Evolutionary conservation across 2,113 vertebrate genomes (phyloP).

Genomic region (Corynorhinus townsendii): DNA sequence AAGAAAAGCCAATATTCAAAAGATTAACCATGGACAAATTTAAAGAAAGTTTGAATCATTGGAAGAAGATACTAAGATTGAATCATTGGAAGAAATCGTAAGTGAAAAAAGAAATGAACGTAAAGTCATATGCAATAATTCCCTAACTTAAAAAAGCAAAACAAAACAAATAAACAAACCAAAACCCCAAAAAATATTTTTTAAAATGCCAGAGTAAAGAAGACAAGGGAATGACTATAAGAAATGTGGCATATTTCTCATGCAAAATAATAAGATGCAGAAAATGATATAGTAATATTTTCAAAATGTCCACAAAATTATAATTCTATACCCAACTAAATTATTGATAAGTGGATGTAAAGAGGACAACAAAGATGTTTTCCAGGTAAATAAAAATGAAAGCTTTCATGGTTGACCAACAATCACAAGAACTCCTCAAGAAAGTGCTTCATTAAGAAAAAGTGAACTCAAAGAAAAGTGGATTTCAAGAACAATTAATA

Average conservation of each 20-base stretch:
- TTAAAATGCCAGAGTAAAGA: neutral
- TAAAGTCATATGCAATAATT: neutral
- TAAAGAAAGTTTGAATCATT: neutral
- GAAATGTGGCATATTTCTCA: neutral
- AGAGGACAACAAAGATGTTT: neutral
- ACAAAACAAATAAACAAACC: neutral
- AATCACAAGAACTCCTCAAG: neutral
- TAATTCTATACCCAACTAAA: neutral
- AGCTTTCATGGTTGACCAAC: neutral
- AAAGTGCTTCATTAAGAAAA: neutral
- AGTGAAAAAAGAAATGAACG: neutral
- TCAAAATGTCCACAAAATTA: neutral
- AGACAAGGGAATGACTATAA: neutral
- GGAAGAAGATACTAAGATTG: neutral
- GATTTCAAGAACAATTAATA: neutral
- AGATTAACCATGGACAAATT: neutral
- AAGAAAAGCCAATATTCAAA: neutral
- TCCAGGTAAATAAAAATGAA: neutral
- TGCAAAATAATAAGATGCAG: neutral
- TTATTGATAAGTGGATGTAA: neutral
- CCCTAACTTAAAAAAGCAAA: neutral
- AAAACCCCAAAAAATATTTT: neutral
- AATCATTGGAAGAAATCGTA: neutral
- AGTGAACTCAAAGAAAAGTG: neutral
- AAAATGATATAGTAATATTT: neutral